Percentiles rank a stretch among this genome's conserved stretches.
Conservation (phyloP, 2,113 vertebrate species). For the Mohoua ochrocephala region DNA sequence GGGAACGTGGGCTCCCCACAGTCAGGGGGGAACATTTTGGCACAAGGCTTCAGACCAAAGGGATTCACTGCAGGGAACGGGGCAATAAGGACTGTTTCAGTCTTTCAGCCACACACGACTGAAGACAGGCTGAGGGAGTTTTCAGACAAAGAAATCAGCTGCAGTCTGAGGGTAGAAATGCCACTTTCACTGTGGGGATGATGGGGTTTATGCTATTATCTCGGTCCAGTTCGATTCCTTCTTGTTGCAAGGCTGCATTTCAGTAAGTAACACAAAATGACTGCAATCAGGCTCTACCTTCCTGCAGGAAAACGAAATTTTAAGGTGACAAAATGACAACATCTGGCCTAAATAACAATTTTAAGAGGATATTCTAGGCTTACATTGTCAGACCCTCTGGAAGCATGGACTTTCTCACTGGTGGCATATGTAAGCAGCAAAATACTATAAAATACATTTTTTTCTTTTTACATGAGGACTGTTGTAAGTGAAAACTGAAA, state of each 20-base stretch:
- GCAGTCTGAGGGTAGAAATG: neutral
- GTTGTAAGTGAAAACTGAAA: neutral
- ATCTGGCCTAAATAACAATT: neutral
- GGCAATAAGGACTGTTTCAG: neutral
- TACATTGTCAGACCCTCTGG: neutral
- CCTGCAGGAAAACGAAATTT: neutral
- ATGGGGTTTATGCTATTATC: neutral
- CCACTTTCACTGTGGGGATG: neutral
- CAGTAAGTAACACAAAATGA: neutral
- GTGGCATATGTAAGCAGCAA: neutral
- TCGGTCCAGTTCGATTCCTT: neutral
- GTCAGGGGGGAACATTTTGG: neutral
- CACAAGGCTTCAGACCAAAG: neutral
- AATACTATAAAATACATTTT: neutral
- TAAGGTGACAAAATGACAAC: neutral
- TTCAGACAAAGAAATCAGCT: neutral
- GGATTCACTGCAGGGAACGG: neutral
- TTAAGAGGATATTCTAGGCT: neutral
- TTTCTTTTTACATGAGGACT: neutral
- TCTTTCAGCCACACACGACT: neutral
- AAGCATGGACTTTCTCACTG: neutral
- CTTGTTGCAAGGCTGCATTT: neutral
- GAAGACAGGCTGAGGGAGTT: neutral
- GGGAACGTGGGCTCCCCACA: accelerated
- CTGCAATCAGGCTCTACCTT: neutral